These are phyloP conservation scores for Poecile montanus DNA, from an alignment of 2,797 vertebrate species.

Conservation along the genomic window DNA sequence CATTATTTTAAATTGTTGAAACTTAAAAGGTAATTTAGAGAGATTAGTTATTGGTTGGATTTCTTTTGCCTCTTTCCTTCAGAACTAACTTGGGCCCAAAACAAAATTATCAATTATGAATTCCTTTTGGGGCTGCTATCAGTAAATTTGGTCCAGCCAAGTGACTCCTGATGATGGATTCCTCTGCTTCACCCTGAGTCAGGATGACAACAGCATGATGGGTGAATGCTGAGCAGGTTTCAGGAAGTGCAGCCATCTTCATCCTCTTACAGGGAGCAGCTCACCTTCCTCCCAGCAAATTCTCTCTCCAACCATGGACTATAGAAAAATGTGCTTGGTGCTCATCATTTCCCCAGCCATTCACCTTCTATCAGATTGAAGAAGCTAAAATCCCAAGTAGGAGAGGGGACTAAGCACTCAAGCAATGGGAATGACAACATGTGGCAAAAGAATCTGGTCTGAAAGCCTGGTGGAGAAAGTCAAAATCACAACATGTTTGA, in stretches of 20 bases:
- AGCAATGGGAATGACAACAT: neutral
- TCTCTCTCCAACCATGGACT: neutral
- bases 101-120: neutral
- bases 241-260: neutral
- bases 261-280: neutral
- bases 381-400: neutral
- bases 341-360: neutral
- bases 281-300: neutral
- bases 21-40: neutral
- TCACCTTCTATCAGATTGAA: neutral
- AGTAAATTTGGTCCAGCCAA: neutral
- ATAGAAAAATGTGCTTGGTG: accelerated
- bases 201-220: neutral
- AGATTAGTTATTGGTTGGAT: neutral
- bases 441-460: neutral
- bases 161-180: neutral
- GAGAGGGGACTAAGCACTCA: neutral
- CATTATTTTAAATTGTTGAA: neutral
- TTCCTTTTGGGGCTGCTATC: neutral
- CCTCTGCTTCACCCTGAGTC: neutral
- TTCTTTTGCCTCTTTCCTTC: neutral
- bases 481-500: neutral
- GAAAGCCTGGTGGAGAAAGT: neutral
- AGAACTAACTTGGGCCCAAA: neutral
- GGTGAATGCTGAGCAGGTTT: neutral